Evolutionary conservation across 2,888 invertebrate genomes (phyloP).

Genomic region (Oxytorus armatus): DNA sequence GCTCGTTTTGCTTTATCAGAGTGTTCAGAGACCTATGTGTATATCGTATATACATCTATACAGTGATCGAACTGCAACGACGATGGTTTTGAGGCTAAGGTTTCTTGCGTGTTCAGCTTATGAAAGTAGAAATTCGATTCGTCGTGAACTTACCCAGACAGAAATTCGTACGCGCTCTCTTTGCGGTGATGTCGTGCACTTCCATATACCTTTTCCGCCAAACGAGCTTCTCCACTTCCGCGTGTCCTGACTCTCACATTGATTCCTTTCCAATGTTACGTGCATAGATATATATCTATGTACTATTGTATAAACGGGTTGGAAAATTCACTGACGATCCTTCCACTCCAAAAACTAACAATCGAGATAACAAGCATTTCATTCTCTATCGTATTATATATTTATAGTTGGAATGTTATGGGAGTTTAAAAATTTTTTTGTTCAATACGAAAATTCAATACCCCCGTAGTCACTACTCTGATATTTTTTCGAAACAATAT

Average conservation of each 20-base stretch:
- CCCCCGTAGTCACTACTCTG: not conserved
- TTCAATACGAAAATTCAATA: not conserved
- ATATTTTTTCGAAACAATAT: not conserved
- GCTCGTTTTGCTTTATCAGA: constrained; percentile 46
- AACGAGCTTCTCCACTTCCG: constrained; percentile 59
- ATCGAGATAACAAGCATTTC: constrained; percentile 20
- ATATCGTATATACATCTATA: not conserved
- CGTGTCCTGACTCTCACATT: constrained; percentile 51
- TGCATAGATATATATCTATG: not conserved
- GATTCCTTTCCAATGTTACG: constrained; percentile 38
- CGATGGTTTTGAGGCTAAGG: constrained; percentile 56
- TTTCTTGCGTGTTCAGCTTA: constrained; percentile 75
- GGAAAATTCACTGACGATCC: constrained; percentile 43
- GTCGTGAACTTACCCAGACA: constrained; percentile 69
- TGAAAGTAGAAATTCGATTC: constrained; percentile 74
- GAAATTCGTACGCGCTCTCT: constrained; percentile 69
- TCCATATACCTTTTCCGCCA: constrained; percentile 49
- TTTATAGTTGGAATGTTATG: not conserved
- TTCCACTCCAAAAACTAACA: constrained; percentile 28
- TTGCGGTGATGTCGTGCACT: constrained; percentile 54
- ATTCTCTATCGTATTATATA: constrained; percentile 14
- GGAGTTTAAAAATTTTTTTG: not conserved
- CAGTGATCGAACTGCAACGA: constrained; percentile 43
- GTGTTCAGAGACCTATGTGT: constrained; percentile 13
- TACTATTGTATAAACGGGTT: constrained; percentile 2